phyloP scores from a whole-genome alignment of 1,140 invertebrate species.

The Saccostrea glomerata region DNA sequence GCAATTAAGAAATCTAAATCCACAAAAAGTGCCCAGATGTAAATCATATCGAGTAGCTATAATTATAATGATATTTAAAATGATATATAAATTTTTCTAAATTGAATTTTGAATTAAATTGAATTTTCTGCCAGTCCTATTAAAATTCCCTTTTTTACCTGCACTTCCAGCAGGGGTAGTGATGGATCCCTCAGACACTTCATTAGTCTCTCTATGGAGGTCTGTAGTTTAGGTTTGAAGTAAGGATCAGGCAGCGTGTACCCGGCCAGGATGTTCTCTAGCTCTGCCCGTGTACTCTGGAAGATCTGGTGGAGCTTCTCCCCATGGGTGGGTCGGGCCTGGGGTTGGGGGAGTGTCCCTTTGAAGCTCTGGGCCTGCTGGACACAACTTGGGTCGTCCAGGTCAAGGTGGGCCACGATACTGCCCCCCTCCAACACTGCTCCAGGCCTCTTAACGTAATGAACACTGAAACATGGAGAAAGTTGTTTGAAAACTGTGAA shows the following conservation, averaged over 20 bases:
- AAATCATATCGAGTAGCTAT: too few relatives aligned
- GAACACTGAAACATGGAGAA: constrained; percentile 81
- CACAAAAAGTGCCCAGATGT: too few relatives aligned
- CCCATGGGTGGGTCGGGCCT: constrained; percentile 78
- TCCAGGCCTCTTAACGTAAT: constrained; percentile 93
- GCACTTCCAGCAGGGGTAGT: constrained; percentile 94
- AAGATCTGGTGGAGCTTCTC: constrained; percentile 96
- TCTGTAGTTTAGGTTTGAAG: constrained; percentile 88
- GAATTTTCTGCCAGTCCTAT: too few relatives aligned
- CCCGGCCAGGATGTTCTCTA: constrained; percentile 94
- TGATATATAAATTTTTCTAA: too few relatives aligned
- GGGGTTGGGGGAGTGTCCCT: constrained; percentile 78
- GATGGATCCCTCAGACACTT: constrained; percentile 93
- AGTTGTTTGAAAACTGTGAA: too few relatives aligned
- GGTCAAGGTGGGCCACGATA: constrained; percentile 91
- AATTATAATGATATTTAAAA: too few relatives aligned
- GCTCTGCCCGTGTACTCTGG: constrained; percentile 86
- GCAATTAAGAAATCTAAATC: too few relatives aligned
- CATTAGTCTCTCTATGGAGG: constrained; percentile 97
- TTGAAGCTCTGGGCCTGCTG: constrained; percentile 88
- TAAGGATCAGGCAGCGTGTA: constrained; percentile 97
- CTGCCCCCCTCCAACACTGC: constrained; percentile 96
- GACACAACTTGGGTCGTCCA: constrained; percentile 83
- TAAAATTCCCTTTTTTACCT: constrained; percentile 78
- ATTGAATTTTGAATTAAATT: too few relatives aligned